phyloP scores from a whole-genome alignment of 2,113 vertebrate species.

The Leuciscus idus region DNA sequence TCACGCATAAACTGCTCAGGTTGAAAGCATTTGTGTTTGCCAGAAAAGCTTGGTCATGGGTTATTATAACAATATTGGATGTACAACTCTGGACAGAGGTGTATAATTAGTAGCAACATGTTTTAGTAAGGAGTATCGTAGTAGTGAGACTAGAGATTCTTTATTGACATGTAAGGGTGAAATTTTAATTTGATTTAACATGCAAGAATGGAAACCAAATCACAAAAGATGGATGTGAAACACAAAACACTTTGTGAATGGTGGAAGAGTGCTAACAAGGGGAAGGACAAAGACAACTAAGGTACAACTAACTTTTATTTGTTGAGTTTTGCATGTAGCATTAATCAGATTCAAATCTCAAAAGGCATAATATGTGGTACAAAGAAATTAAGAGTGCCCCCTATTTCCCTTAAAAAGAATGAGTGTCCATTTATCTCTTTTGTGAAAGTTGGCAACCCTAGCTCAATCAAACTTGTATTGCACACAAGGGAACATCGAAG shows the following conservation, averaged over 20 bases:
- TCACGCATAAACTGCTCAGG: not conserved
- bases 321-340: not conserved
- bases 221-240: not conserved
- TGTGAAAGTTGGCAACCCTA: not conserved
- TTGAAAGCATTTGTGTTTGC: conserved; percentile 11
- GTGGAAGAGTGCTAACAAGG: not conserved
- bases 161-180: not conserved
- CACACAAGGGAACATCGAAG: not conserved
- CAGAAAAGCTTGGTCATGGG: conserved; percentile 1
- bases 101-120: not conserved
- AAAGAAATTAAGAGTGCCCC: not conserved
- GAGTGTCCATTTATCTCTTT: not conserved
- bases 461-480: not conserved
- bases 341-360: not conserved
- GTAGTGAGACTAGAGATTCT: not conserved
- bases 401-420: not conserved
- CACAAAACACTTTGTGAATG: not conserved
- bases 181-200: not conserved
- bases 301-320: not conserved
- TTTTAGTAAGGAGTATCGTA: not conserved
- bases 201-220: not conserved
- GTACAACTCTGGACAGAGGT: not conserved
- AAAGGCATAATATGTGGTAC: not conserved
- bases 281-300: not conserved
- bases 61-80: conserved; percentile 20